Evolutionary conservation across 2,113 vertebrate species (phyloP).

Genomic region (Varanus komodoensis): DNA sequence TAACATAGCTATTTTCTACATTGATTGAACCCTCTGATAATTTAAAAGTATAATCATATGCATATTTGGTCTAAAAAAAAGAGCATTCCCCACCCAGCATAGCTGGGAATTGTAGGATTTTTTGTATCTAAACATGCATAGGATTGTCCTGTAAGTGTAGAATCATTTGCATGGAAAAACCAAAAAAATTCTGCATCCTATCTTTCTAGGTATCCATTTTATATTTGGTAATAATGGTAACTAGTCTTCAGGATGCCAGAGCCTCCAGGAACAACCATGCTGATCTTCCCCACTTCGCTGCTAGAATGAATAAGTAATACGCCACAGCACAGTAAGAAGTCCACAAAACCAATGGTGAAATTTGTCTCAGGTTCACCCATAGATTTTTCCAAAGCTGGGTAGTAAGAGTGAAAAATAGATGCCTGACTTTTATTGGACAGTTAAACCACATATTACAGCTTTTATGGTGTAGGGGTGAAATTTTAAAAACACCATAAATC

Average conservation of each 20-base stretch:
- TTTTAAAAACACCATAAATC: slow-evolving; percentile 24
- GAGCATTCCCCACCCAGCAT: too few relatives aligned
- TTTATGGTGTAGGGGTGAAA: slow-evolving; percentile 2
- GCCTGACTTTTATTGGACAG: slow-evolving; percentile 28
- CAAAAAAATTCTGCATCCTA: not conserved
- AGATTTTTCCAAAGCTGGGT: not conserved
- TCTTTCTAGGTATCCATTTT: not conserved
- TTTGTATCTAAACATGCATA: too few relatives aligned
- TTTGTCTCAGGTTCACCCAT: slow-evolving; percentile 9
- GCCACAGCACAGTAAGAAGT: not conserved
- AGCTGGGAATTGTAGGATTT: too few relatives aligned
- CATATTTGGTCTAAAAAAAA: too few relatives aligned
- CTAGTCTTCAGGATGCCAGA: not conserved
- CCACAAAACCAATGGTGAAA: slow-evolving; percentile 8
- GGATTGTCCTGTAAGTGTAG: too few relatives aligned
- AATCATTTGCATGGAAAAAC: not conserved
- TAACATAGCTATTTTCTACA: not conserved
- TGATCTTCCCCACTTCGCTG: not conserved
- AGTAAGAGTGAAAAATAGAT: slow-evolving; percentile 10
- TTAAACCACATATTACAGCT: slow-evolving; percentile 16
- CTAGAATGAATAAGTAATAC: not conserved
- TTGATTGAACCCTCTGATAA: not conserved
- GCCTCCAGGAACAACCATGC: not conserved
- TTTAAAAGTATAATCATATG: not conserved
- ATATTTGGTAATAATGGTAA: not conserved